These are phyloP conservation scores for Eumeta japonica DNA, from an alignment of 1,140 invertebrate genomes.

Conservation along the genomic window DNA sequence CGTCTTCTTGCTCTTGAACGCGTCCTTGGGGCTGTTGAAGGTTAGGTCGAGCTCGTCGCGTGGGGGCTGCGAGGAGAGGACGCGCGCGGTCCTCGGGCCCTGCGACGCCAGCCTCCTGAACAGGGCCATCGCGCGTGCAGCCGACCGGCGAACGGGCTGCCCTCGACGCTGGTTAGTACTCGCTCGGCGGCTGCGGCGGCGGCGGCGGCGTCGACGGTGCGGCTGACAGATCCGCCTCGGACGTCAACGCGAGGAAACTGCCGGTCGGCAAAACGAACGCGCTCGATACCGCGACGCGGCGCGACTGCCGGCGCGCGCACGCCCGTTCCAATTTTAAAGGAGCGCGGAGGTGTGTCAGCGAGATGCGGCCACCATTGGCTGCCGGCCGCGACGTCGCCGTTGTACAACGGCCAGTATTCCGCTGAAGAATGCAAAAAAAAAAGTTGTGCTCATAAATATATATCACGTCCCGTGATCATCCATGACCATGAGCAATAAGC, in stretches of 20 bases:
- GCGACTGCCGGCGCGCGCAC: constrained; percentile 35
- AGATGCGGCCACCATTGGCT: constrained; percentile 25
- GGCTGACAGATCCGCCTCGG: constrained; percentile 20
- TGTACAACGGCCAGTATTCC: constrained; percentile 1
- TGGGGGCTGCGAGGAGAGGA: constrained; percentile 25
- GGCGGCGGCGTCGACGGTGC: not conserved
- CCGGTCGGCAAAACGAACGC: no score
- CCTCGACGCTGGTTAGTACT: not conserved
- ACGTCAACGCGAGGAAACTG: constrained; percentile 13
- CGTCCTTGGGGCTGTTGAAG: constrained; percentile 78
- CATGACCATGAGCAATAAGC: no score
- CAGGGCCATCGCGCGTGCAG: constrained; percentile 35
- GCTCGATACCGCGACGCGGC: constrained; percentile 29
- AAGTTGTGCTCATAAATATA: no score
- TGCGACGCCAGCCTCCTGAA: constrained; percentile 38
- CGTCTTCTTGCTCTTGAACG: constrained; percentile 94
- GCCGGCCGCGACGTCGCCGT: constrained; percentile 18
- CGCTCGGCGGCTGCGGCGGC: not conserved
- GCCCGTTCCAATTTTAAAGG: constrained; percentile 45
- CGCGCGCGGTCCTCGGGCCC: constrained; percentile 32
- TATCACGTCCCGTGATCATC: no score
- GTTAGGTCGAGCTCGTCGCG: constrained; percentile 83
- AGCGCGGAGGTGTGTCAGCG: constrained; percentile 43
- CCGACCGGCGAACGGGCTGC: not conserved
- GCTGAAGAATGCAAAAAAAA: no score